Evolutionary conservation across 2,113 vertebrate genomes (phyloP).

Genomic region (Fregetta grallaria): DNA sequence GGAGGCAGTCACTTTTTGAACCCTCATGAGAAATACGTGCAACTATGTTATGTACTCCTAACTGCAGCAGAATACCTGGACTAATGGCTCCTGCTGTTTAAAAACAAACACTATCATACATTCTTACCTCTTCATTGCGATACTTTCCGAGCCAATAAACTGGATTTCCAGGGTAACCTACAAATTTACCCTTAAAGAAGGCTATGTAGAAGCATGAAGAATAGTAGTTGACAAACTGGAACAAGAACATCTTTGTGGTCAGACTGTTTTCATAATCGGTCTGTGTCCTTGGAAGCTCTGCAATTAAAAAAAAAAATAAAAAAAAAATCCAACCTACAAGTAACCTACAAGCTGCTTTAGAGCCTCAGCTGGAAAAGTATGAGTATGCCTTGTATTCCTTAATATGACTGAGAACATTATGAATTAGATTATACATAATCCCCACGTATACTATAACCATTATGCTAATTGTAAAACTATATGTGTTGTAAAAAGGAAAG

Average conservation of each 20-base stretch:
- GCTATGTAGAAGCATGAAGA: slow-evolving; percentile 97
- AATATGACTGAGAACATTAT: slow-evolving; percentile 35
- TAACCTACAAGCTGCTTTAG: background rate
- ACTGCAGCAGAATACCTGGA: background rate
- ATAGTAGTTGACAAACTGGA: slow-evolving; percentile 97
- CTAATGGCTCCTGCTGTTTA: background rate
- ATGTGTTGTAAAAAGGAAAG: background rate
- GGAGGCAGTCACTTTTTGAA: background rate
- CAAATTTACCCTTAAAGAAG: slow-evolving; percentile 92
- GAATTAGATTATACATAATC: slow-evolving; percentile 17
- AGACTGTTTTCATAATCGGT: slow-evolving; percentile 94
- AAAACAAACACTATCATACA: background rate
- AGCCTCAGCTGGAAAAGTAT: background rate
- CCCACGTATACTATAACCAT: background rate
- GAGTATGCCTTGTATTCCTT: background rate
- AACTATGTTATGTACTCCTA: background rate
- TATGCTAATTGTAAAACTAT: slow-evolving; percentile 49
- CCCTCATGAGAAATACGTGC: background rate
- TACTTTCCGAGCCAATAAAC: slow-evolving; percentile 89
- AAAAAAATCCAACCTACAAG: background rate
- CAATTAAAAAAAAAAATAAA: background rate
- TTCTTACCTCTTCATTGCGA: slow-evolving; percentile 89
- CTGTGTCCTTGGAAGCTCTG: slow-evolving; percentile 91
- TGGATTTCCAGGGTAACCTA: slow-evolving; percentile 85
- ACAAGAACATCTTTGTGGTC: slow-evolving; percentile 96